Conservation (phyloP, 2,113 vertebrate species). For the Pollachius pollachius region DNA sequence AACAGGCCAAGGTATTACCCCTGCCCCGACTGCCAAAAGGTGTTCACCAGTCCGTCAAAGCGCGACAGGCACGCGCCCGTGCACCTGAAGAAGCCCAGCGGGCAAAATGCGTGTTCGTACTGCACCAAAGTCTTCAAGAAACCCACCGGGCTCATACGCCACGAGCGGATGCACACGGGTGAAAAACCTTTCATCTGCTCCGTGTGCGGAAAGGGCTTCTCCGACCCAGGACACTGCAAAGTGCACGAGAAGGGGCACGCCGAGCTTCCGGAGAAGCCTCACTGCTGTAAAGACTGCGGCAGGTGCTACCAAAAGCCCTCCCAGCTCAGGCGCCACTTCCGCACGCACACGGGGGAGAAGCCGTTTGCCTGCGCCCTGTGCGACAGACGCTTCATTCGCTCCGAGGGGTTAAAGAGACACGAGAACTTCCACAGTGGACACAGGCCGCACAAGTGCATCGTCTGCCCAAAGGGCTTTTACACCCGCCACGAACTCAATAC, state of each 20-base stretch:
- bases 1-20: constrained; percentile 58
- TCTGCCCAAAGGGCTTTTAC: constrained; percentile 59
- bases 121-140: constrained; percentile 55
- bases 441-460: constrained; percentile 48
- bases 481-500: constrained; percentile 58
- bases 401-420: constrained; percentile 63
- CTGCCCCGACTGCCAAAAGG: constrained; percentile 60
- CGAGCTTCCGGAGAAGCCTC: constrained; percentile 60
- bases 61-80: constrained; percentile 55
- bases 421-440: constrained; percentile 63
- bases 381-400: constrained; percentile 60
- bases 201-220: constrained; percentile 56
- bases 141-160: constrained; percentile 58
- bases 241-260: constrained; percentile 59
- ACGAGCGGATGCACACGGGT: constrained; percentile 62
- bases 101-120: constrained; percentile 56
- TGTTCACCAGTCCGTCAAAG: constrained; percentile 59
- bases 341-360: constrained; percentile 61
- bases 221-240: constrained; percentile 61
- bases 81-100: constrained; percentile 53
- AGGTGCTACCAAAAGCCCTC: constrained; percentile 65
- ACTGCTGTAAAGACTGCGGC: constrained; percentile 44
- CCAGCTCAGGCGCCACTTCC: constrained; percentile 41
- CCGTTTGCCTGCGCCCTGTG: constrained; percentile 59
- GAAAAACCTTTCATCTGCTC: constrained; percentile 64